Percentiles rank a stretch among this genome's conserved stretches.
These are phyloP conservation scores for Marmota monax DNA, from an alignment of 2,113 vertebrate genomes.

Conservation along the genomic window DNA sequence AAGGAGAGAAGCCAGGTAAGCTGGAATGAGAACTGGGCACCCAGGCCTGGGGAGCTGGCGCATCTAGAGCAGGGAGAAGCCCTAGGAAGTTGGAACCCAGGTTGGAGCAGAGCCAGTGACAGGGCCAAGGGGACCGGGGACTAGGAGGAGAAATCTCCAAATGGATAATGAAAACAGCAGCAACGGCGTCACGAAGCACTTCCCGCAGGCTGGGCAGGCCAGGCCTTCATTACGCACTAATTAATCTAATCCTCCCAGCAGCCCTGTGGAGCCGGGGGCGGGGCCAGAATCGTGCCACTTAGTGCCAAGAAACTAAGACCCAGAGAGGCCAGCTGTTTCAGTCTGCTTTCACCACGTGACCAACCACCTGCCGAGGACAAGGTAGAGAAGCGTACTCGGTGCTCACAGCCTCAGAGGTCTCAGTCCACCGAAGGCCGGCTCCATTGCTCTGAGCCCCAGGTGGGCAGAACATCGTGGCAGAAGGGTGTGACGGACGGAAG, in stretches of 20 bases:
- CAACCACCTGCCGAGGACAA: too few species aligned
- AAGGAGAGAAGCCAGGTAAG: neutral
- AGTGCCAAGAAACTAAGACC: neutral
- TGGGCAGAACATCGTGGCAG: too few species aligned
- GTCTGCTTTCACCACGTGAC: too few species aligned
- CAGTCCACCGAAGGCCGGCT: too few species aligned
- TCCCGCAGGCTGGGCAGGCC: fast-evolving
- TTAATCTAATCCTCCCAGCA: neutral
- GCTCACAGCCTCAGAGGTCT: too few species aligned
- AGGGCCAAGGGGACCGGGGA: neutral
- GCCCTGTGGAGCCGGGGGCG: neutral
- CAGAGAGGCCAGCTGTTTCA: neutral
- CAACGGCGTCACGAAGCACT: fast-evolving
- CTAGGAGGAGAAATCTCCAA: neutral
- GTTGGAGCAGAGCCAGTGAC: neutral
- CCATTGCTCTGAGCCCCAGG: too few species aligned
- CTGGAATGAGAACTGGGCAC: neutral
- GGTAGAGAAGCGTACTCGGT: fast-evolving
- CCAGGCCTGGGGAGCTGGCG: neutral
- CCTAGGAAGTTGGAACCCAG: neutral
- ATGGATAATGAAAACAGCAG: neutral
- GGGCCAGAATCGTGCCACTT: neutral
- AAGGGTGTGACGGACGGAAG: too few species aligned
- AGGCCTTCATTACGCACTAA: neutral
- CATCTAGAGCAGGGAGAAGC: neutral